Base-by-base conservation (phyloP, 2,113 vertebrate species). In the Aix galericulata region DNA sequence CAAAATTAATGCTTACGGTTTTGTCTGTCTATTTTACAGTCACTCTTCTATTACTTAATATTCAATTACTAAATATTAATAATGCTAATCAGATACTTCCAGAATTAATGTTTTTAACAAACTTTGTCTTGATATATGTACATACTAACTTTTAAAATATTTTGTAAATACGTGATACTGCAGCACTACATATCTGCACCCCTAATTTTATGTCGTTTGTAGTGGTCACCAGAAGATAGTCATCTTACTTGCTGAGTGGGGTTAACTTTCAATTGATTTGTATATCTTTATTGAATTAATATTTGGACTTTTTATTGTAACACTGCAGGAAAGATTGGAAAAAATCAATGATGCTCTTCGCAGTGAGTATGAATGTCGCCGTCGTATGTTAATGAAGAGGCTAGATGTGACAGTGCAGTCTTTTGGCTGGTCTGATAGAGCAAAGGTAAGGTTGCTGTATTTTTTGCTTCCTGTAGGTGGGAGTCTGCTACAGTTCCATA, bases 371-470 rank as follows among this genome's bases (percentile, higher is more conserved):
- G 99, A 99, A 81, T 99, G 99, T 95, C 99, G 99, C 5, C 97
- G 99, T 23, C 98, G 98, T 78, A 99, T 99, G 99, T 94, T 99
- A 94, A 98, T 99, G 97, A 99, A 99, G 72, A 98, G 99, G 4
- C 98, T 99, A 27, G 99, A 99, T 66, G 99, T 99, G 77, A 99
- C 99, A 1, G 98, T 99, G 44, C 99, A 99, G 97, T 99, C 99
- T 9, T 99, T 99, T 58, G 98, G 99, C 8, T 99, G 99, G 99
- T 99, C 99, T 9, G 99, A 99, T 55, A 97, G 98, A 98, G 99
- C 99, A 25, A 99, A 99, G 98, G 99, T 98, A 96, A 53, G 94
- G 91, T 76, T 91, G 91, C 64, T 75, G 36, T 93, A 20, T 82
- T 82, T 12, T 32, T 66, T 85, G 44, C 44, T 88, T 92, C 94